Percentiles rank a stretch among this genome's conserved stretches.
Conservation (phyloP, 2,888 invertebrate species). For the Slavum lentiscoides region DNA sequence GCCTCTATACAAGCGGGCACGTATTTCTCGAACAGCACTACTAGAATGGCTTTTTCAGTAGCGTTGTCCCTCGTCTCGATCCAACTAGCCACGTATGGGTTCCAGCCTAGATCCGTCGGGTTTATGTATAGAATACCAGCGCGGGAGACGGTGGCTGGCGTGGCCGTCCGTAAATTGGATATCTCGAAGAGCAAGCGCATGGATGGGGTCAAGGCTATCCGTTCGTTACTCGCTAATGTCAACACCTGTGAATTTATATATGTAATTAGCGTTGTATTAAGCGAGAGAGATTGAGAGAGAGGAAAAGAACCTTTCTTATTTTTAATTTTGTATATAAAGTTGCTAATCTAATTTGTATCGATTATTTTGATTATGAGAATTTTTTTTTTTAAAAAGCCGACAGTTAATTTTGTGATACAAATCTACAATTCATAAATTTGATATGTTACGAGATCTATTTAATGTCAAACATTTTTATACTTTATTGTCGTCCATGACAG, state of each 20-base stretch:
- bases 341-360: too few species aligned
- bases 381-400: too few species aligned
- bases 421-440: too few species aligned
- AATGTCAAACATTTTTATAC: slow-evolving; percentile 59
- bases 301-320: too few species aligned
- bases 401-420: too few species aligned
- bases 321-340: too few species aligned
- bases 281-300: too few species aligned
- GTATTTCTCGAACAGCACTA: slow-evolving; percentile 90
- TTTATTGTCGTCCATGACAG: slow-evolving; percentile 97
- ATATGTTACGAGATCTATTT: too few species aligned
- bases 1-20: slow-evolving; percentile 81
- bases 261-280: too few species aligned
- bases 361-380: too few species aligned
- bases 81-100: slow-evolving; percentile 91
- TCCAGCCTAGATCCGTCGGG: slow-evolving; percentile 92
- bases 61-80: slow-evolving; percentile 74
- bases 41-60: slow-evolving; percentile 77
- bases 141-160: slow-evolving; percentile 92
- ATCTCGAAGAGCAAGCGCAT: slow-evolving; percentile 65
- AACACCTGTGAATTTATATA: background rate
- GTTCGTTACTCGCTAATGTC: slow-evolving; percentile 13
- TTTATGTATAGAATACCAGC: slow-evolving; percentile 95
- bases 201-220: slow-evolving; percentile 1
- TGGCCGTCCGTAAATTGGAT: slow-evolving; percentile 65